Percentiles rank a stretch among this genome's conserved stretches.
Conservation (phyloP, 2,113 vertebrate species). For the Odontesthes bonariensis region DNA sequence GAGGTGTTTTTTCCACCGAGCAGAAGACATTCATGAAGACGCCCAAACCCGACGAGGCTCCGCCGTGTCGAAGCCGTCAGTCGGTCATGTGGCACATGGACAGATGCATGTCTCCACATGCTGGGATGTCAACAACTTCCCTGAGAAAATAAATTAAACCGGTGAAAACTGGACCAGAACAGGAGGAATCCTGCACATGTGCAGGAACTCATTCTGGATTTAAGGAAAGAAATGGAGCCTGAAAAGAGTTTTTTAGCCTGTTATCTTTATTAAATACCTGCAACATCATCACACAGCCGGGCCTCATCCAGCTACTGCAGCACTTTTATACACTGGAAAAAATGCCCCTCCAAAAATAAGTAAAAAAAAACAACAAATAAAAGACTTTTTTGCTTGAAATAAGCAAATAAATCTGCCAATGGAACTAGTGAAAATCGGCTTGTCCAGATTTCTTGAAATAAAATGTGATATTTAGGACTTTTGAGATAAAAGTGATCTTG, state of each 20-base stretch:
- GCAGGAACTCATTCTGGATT: background rate
- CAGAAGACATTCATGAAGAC: background rate
- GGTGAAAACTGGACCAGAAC: background rate
- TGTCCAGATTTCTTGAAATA: too few species aligned
- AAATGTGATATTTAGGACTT: too few species aligned
- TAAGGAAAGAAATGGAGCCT: background rate
- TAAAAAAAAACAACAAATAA: too few species aligned
- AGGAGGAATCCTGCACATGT: background rate
- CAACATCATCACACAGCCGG: too few species aligned
- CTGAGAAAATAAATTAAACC: background rate
- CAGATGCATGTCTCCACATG: constrained; percentile 24
- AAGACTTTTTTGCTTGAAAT: too few species aligned
- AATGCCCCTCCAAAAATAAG: too few species aligned
- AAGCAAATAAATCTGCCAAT: too few species aligned
- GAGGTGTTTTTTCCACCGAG: constrained; percentile 6
- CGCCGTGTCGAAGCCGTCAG: background rate
- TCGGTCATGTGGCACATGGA: background rate
- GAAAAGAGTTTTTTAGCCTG: background rate
- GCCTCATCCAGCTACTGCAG: too few species aligned
- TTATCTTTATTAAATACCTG: background rate
- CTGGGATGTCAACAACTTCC: background rate
- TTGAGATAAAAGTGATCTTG: too few species aligned
- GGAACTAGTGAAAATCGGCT: too few species aligned
- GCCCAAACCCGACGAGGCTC: constrained; percentile 11
- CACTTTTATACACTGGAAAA: too few species aligned